Evolutionary conservation across 2,888 invertebrate genomes (phyloP), one percentile per base, ranked within the genome.

Genomic region (Drosophila prostipennis): DNA sequence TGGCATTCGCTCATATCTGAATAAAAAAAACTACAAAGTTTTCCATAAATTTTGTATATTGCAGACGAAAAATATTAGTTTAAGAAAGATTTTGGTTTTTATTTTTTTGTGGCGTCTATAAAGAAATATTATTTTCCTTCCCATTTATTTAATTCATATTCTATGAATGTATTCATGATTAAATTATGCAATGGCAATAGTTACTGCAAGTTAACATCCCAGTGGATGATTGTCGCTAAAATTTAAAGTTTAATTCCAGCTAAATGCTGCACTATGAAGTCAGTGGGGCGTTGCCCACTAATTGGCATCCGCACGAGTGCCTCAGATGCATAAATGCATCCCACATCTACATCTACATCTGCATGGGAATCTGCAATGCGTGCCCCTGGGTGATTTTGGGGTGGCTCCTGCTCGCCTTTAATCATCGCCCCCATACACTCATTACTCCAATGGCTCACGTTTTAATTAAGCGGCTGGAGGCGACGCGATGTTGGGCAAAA

Each of bases 381-480:
- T 74, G 37, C 54, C 52, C n/a, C 72, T 14, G 19, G 43, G 40
- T n/a, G 19, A n/a, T 11, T 29, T 6, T 43, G 19, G 32, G 42
- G 40, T 34, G 26, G 51, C 39, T 19, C 29, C 39, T 51, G 53
- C 29, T 16, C 39, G 49, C 14, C 49, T 72, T 64, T 64, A 71
- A 76, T 78, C 72, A 78, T 16, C 29, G 6, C 14, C 6, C n/a
- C 40, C 42, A 6, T 13, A 19, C 48, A 48, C 69, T 73, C 68
- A 79, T 74, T 72, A 76, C 14, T 14, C 23, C 61, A 72, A 69
- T 68, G 65, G 76, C 72, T 74, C 70, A 79, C 80, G 72, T 64
- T 85, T 85, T 76, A 85, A 85, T 83, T 77, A 76, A 77, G 42
- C 64, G 34, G 34, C 54, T 57, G 42, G 54, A 46, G 42, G 34